Percentiles rank a stretch among this genome's conserved stretches.
Evolutionary conservation across 2,888 invertebrate genomes (phyloP).

Genomic region (Limnephilus rhombicus): DNA sequence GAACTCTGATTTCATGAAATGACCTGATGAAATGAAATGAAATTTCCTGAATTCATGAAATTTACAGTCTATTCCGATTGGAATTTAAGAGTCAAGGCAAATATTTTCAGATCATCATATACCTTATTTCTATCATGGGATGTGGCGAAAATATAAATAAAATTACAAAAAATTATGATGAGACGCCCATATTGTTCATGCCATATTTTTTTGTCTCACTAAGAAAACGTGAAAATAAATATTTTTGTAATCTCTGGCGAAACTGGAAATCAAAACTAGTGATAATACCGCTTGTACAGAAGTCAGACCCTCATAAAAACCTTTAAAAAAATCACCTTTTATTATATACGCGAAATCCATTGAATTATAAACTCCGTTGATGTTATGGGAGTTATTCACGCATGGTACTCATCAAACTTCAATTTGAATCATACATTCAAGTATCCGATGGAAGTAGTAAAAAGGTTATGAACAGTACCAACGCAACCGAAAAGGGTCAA

Average conservation of each 20-base stretch:
- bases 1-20: neutral
- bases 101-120: neutral
- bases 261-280: neutral
- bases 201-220: neutral
- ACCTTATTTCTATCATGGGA: neutral
- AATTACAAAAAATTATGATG: neutral
- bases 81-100: neutral
- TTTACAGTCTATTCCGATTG: too few relatives aligned
- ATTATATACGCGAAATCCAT: neutral
- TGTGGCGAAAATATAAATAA: neutral
- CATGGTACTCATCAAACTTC: neutral
- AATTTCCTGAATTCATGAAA: too few relatives aligned
- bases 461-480: neutral
- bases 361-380: neutral
- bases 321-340: neutral
- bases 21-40: too few relatives aligned
- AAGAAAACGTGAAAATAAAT: neutral
- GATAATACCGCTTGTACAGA: too few relatives aligned
- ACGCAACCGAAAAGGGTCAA: neutral
- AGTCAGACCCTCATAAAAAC: neutral
- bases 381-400: constrained; percentile 1
- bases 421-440: neutral
- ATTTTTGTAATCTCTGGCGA: neutral
- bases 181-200: neutral
- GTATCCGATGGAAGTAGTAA: neutral